phyloP scores from a whole-genome alignment of 2,888 invertebrate genomes.

The Netelia inedita region DNA sequence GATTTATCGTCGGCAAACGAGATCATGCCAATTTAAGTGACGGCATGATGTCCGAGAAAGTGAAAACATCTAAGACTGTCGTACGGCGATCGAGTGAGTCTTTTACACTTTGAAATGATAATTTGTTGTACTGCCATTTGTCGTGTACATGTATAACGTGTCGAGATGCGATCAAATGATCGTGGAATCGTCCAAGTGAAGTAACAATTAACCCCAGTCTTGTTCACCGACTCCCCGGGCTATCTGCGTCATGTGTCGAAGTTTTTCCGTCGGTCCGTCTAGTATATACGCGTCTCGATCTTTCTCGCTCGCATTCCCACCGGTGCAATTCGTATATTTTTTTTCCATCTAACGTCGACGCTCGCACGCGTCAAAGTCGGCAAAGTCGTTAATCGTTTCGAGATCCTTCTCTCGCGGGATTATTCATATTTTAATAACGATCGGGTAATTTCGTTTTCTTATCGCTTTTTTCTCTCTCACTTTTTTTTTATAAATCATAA shows the following conservation, averaged over 20 bases:
- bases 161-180: neutral
- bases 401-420: conserved; percentile 29
- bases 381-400: conserved; percentile 26
- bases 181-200: neutral
- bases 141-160: too few relatives aligned
- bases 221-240: conserved; percentile 23
- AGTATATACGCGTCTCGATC: conserved; percentile 7
- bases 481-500: neutral
- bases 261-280: conserved; percentile 2
- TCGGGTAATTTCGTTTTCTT: neutral
- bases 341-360: conserved; percentile 10
- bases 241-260: conserved; percentile 48
- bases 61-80: too few relatives aligned
- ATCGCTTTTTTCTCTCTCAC: neutral
- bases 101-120: too few relatives aligned
- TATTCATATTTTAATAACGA: conserved; percentile 29
- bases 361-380: conserved; percentile 51
- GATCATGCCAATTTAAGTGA: too few relatives aligned
- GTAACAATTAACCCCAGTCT: conserved; percentile 25
- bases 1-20: too few relatives aligned
- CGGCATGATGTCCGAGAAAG: too few relatives aligned
- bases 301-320: neutral
- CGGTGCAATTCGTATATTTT: conserved; percentile 20
- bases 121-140: too few relatives aligned
- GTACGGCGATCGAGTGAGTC: too few relatives aligned